Conservation (phyloP, 2,888 invertebrate species). For the Drosophila borealis region DNA sequence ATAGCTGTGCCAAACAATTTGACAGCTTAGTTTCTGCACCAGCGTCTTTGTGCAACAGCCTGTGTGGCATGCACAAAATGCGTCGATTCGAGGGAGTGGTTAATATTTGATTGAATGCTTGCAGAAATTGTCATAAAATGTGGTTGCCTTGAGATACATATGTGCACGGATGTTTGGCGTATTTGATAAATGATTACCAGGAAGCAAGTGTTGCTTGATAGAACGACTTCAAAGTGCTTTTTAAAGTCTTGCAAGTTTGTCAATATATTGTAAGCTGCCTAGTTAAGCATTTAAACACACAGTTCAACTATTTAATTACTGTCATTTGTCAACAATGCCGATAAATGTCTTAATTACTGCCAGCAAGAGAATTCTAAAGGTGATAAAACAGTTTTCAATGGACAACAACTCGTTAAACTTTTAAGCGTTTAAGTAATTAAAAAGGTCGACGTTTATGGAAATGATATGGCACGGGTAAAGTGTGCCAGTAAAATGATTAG, state of each 20-base stretch:
- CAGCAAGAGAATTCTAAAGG: slow-evolving; percentile 24
- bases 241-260: background rate
- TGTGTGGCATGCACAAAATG: slow-evolving; percentile 31
- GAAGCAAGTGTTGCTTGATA: slow-evolving; percentile 13
- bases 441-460: slow-evolving; percentile 15
- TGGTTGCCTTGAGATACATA: slow-evolving; percentile 7
- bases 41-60: background rate
- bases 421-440: slow-evolving; percentile 52
- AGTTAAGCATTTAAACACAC: background rate
- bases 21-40: slow-evolving; percentile 13
- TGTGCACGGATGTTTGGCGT: background rate
- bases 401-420: background rate
- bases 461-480: background rate
- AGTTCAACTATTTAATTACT: slow-evolving; percentile 6
- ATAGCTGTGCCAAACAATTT: slow-evolving; percentile 32
- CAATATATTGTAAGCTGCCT: background rate
- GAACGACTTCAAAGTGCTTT: background rate
- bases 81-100: slow-evolving; percentile 1
- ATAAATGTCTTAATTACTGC: slow-evolving; percentile 51
- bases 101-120: slow-evolving; percentile 36
- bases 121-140: slow-evolving; percentile 16
- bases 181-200: slow-evolving; percentile 39
- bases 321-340: slow-evolving; percentile 49
- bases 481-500: slow-evolving; percentile 10
- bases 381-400: slow-evolving; percentile 13